phyloP scores from a whole-genome alignment of 2,888 invertebrate genomes.

The Dyspetes luteomarginatus region DNA sequence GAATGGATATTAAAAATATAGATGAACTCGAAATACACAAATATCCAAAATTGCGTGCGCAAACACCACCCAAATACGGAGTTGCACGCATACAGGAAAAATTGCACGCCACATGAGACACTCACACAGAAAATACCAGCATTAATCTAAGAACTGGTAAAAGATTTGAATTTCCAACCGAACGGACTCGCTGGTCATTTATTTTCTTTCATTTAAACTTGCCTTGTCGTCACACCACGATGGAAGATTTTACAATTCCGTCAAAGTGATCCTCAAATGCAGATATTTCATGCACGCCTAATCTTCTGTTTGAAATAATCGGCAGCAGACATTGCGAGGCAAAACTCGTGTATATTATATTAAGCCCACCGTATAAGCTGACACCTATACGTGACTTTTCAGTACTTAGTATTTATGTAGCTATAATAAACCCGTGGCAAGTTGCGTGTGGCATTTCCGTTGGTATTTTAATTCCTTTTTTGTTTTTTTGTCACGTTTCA shows the following conservation, averaged over 20 bases:
- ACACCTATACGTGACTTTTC: constrained; percentile 18
- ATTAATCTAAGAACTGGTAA: too few relatives aligned
- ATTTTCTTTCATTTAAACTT: background rate
- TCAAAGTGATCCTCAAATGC: constrained; percentile 46
- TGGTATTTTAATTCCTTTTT: constrained; percentile 36
- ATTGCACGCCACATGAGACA: too few relatives aligned
- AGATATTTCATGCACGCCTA: constrained; percentile 48
- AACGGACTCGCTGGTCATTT: background rate
- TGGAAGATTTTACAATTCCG: constrained; percentile 24
- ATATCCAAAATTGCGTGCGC: too few relatives aligned
- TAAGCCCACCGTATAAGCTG: constrained; percentile 20
- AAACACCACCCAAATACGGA: too few relatives aligned
- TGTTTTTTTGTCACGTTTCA: background rate
- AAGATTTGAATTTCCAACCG: constrained; percentile 27
- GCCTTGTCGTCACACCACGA: background rate
- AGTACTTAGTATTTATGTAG: constrained; percentile 1
- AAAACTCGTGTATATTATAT: constrained; percentile 20
- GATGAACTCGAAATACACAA: too few relatives aligned
- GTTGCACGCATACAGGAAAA: too few relatives aligned
- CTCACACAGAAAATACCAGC: too few relatives aligned
- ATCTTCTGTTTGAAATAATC: constrained; percentile 43
- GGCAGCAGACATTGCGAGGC: constrained; percentile 11
- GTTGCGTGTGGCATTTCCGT: constrained; percentile 55
- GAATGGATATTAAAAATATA: too few relatives aligned
- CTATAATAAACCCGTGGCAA: constrained; percentile 31